Evolutionary conservation across 2,113 vertebrate species (phyloP).

Genomic region (Toxotes chatareus): DNA sequence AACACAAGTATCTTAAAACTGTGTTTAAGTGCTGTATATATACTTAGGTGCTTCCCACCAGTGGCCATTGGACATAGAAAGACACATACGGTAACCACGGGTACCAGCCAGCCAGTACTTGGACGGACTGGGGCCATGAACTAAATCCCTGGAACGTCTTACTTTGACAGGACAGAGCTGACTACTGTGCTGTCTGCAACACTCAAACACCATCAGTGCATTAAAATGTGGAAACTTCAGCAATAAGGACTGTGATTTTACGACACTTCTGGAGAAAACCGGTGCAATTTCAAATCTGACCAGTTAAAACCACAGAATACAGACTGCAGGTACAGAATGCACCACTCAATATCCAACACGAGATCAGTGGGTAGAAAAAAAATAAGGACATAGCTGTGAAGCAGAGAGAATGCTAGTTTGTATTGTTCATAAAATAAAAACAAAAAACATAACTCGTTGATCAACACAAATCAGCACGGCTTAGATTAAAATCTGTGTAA

Average conservation of each 20-base stretch:
- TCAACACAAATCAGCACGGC: constrained; percentile 27
- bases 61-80: too few species aligned
- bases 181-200: background rate
- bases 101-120: background rate
- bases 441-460: constrained; percentile 43
- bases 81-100: background rate
- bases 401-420: constrained; percentile 7
- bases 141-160: too few species aligned
- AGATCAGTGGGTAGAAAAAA: constrained; percentile 28
- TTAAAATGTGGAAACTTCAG: too few species aligned
- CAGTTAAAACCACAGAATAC: constrained; percentile 27
- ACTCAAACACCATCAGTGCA: too few species aligned
- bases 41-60: too few species aligned
- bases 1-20: too few species aligned
- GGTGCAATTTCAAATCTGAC: constrained; percentile 2
- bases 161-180: too few species aligned
- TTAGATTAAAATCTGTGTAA: constrained; percentile 46
- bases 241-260: too few species aligned
- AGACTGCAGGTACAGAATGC: constrained; percentile 12
- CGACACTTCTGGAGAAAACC: background rate
- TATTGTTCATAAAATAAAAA: constrained; percentile 18
- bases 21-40: too few species aligned
- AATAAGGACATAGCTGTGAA: constrained; percentile 15
- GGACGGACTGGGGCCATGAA: background rate
- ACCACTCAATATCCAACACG: constrained; percentile 4